Conservation (phyloP, 2,888 invertebrate genomes). For the Sesia bembeciformis region DNA sequence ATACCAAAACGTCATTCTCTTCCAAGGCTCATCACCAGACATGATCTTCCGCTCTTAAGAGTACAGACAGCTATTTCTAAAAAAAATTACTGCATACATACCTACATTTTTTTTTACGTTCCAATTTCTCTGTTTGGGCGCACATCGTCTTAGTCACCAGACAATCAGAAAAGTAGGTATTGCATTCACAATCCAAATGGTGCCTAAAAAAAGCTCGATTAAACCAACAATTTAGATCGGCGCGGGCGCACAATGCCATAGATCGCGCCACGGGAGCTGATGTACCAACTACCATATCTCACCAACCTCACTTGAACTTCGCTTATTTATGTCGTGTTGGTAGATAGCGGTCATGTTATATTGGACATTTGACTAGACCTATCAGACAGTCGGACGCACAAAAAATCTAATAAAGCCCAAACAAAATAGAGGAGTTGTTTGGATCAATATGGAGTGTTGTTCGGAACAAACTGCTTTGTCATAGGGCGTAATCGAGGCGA, state of each 20-base stretch:
- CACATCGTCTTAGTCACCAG: constrained; percentile 4
- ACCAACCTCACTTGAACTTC: constrained; percentile 18
- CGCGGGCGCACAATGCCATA: constrained; percentile 54
- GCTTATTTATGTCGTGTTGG: constrained; percentile 1
- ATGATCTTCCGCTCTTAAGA: no score
- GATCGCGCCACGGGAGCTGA: constrained; percentile 59
- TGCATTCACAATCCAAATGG: constrained; percentile 43
- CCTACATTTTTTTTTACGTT: constrained; percentile 4
- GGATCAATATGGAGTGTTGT: constrained; percentile 73
- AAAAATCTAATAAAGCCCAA: constrained; percentile 64
- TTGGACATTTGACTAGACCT: constrained; percentile 27
- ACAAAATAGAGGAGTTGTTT: constrained; percentile 64
- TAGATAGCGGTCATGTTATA: constrained; percentile 14
- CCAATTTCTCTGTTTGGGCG: constrained; percentile 33
- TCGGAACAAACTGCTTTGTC: constrained; percentile 66
- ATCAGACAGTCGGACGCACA: constrained; percentile 24
- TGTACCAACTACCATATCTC: constrained; percentile 23
- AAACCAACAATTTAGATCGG: constrained; percentile 65
- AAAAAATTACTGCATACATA: no score
- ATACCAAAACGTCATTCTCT: no score
- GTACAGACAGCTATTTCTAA: no score
- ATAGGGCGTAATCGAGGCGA: constrained; percentile 70
- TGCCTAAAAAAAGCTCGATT: constrained; percentile 59
- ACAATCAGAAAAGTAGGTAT: background rate
- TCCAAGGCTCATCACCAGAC: no score